A percentile compares a stretch with the other conserved stretches of the same genome.
These are phyloP conservation scores for Anguilla pacifica DNA, from an alignment of 2,797 vertebrate genomes.

Conservation along the genomic window DNA sequence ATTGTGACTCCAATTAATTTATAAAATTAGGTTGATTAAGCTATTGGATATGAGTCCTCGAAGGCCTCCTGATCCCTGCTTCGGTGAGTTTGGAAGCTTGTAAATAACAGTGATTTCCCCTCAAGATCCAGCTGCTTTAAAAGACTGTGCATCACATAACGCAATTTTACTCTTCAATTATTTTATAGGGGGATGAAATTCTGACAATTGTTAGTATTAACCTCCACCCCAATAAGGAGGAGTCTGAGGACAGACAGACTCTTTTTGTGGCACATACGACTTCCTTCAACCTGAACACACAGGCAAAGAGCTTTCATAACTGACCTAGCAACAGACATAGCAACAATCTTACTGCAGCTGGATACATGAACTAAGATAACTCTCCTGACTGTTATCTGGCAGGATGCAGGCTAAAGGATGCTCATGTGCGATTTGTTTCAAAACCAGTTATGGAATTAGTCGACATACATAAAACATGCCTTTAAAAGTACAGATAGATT, in stretches of 20 bases:
- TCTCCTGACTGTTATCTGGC: not conserved
- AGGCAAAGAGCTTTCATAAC: constrained; percentile 10
- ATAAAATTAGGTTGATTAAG: constrained; percentile 62
- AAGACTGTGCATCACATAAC: not conserved
- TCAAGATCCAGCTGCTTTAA: not conserved
- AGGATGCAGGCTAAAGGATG: not conserved
- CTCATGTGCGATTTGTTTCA: not conserved
- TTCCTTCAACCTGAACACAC: not conserved
- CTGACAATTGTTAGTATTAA: not conserved
- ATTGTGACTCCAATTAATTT: constrained; percentile 63
- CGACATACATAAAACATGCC: not conserved
- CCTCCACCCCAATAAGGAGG: too few species aligned
- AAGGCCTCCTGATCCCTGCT: not conserved
- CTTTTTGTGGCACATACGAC: not conserved
- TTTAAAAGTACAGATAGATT: not conserved
- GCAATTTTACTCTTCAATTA: not conserved
- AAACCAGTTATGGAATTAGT: not conserved
- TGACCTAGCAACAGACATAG: constrained; percentile 20
- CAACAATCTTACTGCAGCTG: not conserved
- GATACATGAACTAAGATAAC: not conserved
- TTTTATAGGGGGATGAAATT: not conserved
- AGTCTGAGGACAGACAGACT: not conserved
- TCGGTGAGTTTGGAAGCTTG: not conserved
- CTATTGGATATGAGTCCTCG: constrained; percentile 31
- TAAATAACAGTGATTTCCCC: not conserved